These are phyloP conservation scores for Halichondria panicea DNA, from an alignment of 37 sponge, comb jelly and placozoan genomes.

Conservation along the genomic window DNA sequence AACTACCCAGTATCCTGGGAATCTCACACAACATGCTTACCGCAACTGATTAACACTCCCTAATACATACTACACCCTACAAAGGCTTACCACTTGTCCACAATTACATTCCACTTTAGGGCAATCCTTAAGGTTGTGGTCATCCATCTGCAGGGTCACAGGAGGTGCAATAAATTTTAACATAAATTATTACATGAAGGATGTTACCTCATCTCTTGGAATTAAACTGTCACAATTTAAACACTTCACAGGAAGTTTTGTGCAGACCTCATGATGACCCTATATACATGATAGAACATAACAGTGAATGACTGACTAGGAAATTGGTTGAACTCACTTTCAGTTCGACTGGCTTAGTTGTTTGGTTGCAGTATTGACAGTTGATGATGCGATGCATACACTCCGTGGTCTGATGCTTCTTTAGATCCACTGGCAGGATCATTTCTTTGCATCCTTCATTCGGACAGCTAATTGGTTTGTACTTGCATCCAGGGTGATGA, in stretches of 20 bases:
- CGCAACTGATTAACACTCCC: background rate
- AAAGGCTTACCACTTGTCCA: conserved; percentile 24
- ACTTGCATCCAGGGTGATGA: conserved; percentile 42
- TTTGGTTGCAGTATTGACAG: conserved; percentile 52
- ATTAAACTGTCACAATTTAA: conserved; percentile 9
- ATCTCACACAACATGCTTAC: background rate
- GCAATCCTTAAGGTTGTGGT: conserved; percentile 1
- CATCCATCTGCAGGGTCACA: conserved; percentile 21
- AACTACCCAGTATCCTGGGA: conserved; percentile 20
- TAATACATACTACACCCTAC: background rate
- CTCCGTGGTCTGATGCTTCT: conserved; percentile 30
- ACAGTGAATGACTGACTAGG: background rate
- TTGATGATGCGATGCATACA: conserved; percentile 24
- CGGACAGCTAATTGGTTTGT: conserved; percentile 37
- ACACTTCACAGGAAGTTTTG: conserved; percentile 17
- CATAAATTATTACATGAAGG: background rate
- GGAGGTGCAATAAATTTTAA: background rate
- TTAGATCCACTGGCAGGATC: conserved; percentile 2
- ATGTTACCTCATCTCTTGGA: conserved; percentile 3
- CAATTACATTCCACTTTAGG: conserved; percentile 11
- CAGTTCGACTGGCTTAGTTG: background rate
- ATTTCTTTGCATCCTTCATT: conserved; percentile 32
- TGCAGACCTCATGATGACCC: conserved; percentile 38
- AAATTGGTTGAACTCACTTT: background rate
- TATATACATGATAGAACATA: background rate